Evolutionary conservation across 2,797 vertebrate genomes (phyloP).

Genomic region (Muscicapa striata): DNA sequence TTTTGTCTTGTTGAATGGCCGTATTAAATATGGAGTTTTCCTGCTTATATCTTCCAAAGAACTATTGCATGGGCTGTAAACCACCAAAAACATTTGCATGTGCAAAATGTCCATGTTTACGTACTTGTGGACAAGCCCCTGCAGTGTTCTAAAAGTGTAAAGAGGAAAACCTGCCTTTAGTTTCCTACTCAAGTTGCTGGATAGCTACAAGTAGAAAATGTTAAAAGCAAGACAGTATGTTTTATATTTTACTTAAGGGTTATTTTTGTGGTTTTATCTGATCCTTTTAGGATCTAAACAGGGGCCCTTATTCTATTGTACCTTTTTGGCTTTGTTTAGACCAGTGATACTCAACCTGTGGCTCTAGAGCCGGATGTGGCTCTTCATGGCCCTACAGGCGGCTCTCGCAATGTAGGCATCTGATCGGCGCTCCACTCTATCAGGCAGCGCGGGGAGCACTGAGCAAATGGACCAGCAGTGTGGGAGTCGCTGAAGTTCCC

Average conservation of each 20-base stretch:
- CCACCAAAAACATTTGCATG: neutral
- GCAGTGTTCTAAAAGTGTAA: conserved; percentile 70
- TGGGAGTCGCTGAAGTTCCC: conserved; percentile 77
- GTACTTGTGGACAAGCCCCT: conserved; percentile 49
- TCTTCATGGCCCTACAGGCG: conserved; percentile 78
- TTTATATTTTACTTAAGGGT: conserved; percentile 75
- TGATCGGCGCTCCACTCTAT: conserved; percentile 77
- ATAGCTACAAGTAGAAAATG: conserved; percentile 68
- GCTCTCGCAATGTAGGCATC: conserved; percentile 77
- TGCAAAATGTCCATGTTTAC: neutral
- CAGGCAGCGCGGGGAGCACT: conserved; percentile 77
- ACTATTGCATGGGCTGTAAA: conserved; percentile 58
- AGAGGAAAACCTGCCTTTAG: conserved; percentile 71
- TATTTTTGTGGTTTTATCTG: conserved; percentile 76
- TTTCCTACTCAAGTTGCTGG: conserved; percentile 63
- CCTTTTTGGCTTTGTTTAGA: conserved; percentile 80
- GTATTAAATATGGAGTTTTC: conserved; percentile 58
- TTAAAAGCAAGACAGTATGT: conserved; percentile 72
- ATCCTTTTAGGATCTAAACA: conserved; percentile 75
- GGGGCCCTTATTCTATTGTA: conserved; percentile 78
- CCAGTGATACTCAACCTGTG: conserved; percentile 79
- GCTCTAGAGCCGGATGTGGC: conserved; percentile 78
- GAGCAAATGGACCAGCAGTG: conserved; percentile 76
- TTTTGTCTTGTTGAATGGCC: conserved; percentile 64
- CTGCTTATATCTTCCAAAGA: conserved; percentile 69